These are phyloP conservation scores for Neopipo cinnamomea DNA, from an alignment of 2,113 vertebrate genomes.

Conservation along the genomic window DNA sequence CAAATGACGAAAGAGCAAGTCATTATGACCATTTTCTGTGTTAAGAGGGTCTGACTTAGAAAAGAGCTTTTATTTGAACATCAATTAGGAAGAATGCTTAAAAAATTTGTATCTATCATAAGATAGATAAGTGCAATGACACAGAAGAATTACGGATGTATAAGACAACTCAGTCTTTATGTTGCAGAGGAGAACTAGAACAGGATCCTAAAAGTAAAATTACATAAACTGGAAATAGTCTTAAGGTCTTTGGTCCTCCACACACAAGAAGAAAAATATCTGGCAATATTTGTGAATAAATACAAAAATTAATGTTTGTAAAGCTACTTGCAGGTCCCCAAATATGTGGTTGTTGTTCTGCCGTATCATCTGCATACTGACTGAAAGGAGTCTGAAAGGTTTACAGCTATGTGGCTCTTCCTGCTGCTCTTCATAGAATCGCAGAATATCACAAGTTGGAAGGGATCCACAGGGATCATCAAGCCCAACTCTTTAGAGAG, in stretches of 20 bases:
- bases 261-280: not conserved
- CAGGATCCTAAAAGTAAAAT: not conserved
- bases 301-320: not conserved
- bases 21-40: not conserved
- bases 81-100: rapidly evolving
- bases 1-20: not conserved
- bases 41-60: not conserved
- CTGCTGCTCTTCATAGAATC: not conserved
- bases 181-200: not conserved
- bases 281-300: not conserved
- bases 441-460: not conserved
- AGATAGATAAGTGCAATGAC: not conserved
- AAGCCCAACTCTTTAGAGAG: not conserved
- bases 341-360: not conserved
- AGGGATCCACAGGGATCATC: not conserved
- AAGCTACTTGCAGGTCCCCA: not conserved
- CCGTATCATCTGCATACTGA: not conserved
- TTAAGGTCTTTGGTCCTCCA: not conserved
- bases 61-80: not conserved
- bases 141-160: not conserved
- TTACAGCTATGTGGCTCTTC: not conserved
- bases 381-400: not conserved
- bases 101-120: not conserved
- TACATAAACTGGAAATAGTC: not conserved
- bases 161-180: not conserved